Evolutionary conservation across 2,888 invertebrate species (phyloP).

Genomic region (Eupithecia pulchellata): DNA sequence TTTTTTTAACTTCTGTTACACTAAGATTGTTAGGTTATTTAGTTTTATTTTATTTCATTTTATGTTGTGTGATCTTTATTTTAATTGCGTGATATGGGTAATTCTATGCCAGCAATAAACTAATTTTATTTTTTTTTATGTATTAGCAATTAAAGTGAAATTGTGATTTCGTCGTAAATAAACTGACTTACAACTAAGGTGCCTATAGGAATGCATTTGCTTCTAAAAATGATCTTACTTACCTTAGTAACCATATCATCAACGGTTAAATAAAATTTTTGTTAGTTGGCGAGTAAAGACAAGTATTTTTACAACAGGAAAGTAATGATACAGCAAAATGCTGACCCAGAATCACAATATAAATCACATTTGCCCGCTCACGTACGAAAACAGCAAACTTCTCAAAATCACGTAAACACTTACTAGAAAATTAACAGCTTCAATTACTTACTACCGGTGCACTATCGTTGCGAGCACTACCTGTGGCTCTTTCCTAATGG

Average conservation of each 20-base stretch:
- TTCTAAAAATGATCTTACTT: slow-evolving; percentile 2
- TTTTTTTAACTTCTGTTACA: neutral
- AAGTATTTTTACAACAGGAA: too few species aligned
- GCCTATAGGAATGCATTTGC: neutral
- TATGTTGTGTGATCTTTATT: too few species aligned
- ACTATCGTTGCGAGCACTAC: slow-evolving; percentile 76
- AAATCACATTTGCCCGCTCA: slow-evolving; percentile 16
- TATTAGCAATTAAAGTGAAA: neutral
- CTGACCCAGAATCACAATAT: slow-evolving; percentile 18
- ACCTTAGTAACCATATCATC: neutral
- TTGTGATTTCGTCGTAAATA: neutral
- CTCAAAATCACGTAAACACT: slow-evolving; percentile 62
- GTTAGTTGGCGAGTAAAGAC: neutral
- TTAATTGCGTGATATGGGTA: too few species aligned
- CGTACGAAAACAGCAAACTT: slow-evolving; percentile 54
- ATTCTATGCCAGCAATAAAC: too few species aligned
- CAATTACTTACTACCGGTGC: slow-evolving; percentile 71
- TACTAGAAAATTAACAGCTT: slow-evolving; percentile 70
- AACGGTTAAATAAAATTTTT: neutral
- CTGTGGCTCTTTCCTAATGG: slow-evolving; percentile 78
- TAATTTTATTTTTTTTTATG: too few species aligned
- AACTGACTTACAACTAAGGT: neutral
- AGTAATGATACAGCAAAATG: neutral
- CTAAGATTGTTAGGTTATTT: too few species aligned
- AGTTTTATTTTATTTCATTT: too few species aligned